A percentile compares a stretch with the other conserved stretches of the same genome.
phyloP scores from a whole-genome alignment of 2,113 vertebrate genomes.

The Cyprinodon brontotheroides region DNA sequence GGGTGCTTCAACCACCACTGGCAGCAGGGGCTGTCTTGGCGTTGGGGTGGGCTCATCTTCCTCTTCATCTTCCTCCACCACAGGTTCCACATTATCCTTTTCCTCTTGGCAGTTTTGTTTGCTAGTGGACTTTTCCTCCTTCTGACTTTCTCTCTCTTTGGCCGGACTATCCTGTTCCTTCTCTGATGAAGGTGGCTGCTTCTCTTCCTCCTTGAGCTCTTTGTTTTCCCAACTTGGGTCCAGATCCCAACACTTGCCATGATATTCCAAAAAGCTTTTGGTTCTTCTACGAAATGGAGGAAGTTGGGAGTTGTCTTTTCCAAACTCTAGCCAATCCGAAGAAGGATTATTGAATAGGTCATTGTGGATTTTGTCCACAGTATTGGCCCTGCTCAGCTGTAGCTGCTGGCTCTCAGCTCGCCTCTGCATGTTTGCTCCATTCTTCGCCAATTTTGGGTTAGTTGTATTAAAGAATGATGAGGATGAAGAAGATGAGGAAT shows the following conservation, averaged over 20 bases:
- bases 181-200: slow-evolving; percentile 62
- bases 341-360: slow-evolving; percentile 71
- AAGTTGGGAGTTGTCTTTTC: slow-evolving; percentile 83
- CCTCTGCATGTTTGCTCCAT: slow-evolving; percentile 96
- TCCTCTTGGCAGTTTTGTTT: slow-evolving; percentile 62
- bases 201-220: slow-evolving; percentile 66
- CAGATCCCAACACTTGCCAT: slow-evolving; percentile 86
- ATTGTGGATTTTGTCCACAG: slow-evolving; percentile 78
- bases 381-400: slow-evolving; percentile 83
- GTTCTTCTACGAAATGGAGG: slow-evolving; percentile 83
- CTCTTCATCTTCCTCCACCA: slow-evolving; percentile 45
- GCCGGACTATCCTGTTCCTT: slow-evolving; percentile 67
- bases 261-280: slow-evolving; percentile 95
- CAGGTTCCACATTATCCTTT: slow-evolving; percentile 51
- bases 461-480: slow-evolving; percentile 75
- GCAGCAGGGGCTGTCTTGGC: slow-evolving; percentile 64
- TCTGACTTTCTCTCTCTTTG: slow-evolving; percentile 74
- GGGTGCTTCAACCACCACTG: slow-evolving; percentile 74
- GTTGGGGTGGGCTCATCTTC: slow-evolving; percentile 57
- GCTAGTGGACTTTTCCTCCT: slow-evolving; percentile 77
- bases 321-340: slow-evolving; percentile 88
- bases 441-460: slow-evolving; percentile 96
- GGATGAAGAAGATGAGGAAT: slow-evolving; percentile 67
- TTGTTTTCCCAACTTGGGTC: slow-evolving; percentile 73
- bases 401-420: slow-evolving; percentile 92